These are phyloP conservation scores for Acrocephalus kingi DNA, from an alignment of 2,113 vertebrate genomes.

Conservation along the genomic window DNA sequence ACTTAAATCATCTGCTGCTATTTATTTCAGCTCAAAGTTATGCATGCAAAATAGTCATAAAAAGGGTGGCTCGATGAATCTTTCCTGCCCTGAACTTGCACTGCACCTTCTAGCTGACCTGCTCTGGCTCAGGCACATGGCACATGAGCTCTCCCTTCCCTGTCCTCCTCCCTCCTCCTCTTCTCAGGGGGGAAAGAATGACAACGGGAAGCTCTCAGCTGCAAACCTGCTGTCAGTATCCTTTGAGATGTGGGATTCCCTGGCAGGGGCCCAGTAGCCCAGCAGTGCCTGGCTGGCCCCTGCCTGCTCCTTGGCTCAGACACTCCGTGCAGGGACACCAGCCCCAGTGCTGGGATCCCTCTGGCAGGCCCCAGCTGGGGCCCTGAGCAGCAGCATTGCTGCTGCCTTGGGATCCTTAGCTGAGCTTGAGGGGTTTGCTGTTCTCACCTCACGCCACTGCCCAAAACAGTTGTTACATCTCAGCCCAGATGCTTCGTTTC, in stretches of 20 bases:
- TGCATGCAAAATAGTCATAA: conserved; percentile 29
- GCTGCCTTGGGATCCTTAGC: neutral
- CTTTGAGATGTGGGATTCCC: fast-evolving
- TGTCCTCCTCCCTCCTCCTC: neutral
- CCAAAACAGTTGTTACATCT: conserved; percentile 1
- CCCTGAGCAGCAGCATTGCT: fast-evolving
- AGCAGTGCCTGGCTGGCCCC: fast-evolving
- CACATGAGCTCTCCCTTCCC: neutral
- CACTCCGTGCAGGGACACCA: fast-evolving
- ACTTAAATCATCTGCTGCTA: conserved; percentile 12
- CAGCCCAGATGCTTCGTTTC: conserved; percentile 48
- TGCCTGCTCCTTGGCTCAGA: neutral
- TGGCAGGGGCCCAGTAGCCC: neutral
- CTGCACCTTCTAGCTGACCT: neutral
- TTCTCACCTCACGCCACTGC: fast-evolving
- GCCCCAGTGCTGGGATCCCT: neutral
- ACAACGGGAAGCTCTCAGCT: neutral
- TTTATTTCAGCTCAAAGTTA: conserved; percentile 49
- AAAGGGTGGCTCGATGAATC: neutral
- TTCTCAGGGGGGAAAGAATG: fast-evolving
- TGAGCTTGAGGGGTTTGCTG: neutral
- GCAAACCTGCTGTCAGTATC: neutral
- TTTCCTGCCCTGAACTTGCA: neutral
- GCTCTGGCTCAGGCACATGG: fast-evolving
- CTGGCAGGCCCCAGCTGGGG: neutral